phyloP scores from a whole-genome alignment of 2,797 vertebrate genomes.

The Pteronotus mesoamericanus region DNA sequence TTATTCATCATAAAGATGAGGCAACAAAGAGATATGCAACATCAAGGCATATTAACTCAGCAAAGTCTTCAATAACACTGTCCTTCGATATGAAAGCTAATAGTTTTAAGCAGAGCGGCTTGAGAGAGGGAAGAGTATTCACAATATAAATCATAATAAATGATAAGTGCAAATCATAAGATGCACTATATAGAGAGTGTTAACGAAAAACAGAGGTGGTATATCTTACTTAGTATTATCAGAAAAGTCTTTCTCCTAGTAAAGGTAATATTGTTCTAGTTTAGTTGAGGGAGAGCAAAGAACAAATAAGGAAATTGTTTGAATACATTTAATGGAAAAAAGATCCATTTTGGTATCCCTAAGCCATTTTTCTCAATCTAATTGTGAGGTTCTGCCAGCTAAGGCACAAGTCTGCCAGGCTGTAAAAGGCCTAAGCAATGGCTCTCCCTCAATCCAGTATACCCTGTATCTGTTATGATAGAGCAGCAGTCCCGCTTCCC shows the following conservation, averaged over 20 bases:
- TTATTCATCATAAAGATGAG: slow-evolving; percentile 5
- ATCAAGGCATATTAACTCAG: neutral
- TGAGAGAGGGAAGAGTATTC: neutral
- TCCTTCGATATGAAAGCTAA: slow-evolving; percentile 6
- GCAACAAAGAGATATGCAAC: neutral
- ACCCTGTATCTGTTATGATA: neutral
- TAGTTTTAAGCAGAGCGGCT: neutral
- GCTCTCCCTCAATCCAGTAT: neutral
- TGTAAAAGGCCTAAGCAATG: neutral
- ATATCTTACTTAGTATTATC: neutral
- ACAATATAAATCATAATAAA: neutral
- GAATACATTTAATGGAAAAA: neutral
- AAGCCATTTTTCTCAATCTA: neutral
- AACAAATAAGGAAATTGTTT: neutral
- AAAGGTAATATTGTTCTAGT: neutral
- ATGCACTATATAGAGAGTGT: neutral
- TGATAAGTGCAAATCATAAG: neutral
- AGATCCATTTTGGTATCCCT: neutral
- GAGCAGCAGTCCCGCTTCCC: neutral
- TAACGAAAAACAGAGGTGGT: neutral
- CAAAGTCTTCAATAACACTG: neutral
- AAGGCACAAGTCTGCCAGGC: neutral
- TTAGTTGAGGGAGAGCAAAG: neutral
- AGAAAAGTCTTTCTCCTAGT: neutral
- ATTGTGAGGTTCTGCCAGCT: neutral